phyloP scores from a whole-genome alignment of 2,888 invertebrate genomes.

The Drosophila paramelanica region DNA sequence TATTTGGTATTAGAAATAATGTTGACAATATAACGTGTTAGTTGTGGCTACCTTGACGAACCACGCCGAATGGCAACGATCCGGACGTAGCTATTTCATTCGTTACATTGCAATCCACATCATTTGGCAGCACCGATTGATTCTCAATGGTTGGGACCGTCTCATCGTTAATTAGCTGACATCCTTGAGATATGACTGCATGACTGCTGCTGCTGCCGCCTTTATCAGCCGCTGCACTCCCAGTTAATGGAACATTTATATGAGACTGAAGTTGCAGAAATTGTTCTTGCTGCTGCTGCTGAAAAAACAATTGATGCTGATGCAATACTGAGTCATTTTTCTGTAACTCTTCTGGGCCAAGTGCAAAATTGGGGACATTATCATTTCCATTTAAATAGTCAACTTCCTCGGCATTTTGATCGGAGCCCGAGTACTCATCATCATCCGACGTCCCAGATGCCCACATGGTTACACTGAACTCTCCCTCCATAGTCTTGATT shows the following conservation, averaged over 20 bases:
- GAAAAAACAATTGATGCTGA: conserved; percentile 59
- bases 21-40: neutral
- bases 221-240: conserved; percentile 8
- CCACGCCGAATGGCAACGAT: conserved; percentile 35
- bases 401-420: conserved; percentile 91
- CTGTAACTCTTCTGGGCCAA: conserved; percentile 9
- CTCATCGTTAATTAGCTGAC: conserved; percentile 19
- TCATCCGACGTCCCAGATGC: conserved; percentile 95
- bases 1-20: neutral
- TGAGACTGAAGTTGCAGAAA: conserved; percentile 46
- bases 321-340: conserved; percentile 44
- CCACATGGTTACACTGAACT: conserved; percentile 99
- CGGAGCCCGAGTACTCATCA: conserved; percentile 96
- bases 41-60: conserved; percentile 26
- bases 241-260: conserved; percentile 19
- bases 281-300: conserved; percentile 55
- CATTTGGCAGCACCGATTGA: conserved; percentile 25
- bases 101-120: conserved; percentile 36
- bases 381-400: conserved; percentile 86
- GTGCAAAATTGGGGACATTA: conserved; percentile 1
- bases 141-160: conserved; percentile 5
- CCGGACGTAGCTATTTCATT: conserved; percentile 20
- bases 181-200: conserved; percentile 12
- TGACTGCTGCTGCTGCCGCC: conserved; percentile 1
- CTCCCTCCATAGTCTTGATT: conserved; percentile 98